Conservation (phyloP, 2,888 invertebrate genomes). For the Pollenia angustigena region DNA sequence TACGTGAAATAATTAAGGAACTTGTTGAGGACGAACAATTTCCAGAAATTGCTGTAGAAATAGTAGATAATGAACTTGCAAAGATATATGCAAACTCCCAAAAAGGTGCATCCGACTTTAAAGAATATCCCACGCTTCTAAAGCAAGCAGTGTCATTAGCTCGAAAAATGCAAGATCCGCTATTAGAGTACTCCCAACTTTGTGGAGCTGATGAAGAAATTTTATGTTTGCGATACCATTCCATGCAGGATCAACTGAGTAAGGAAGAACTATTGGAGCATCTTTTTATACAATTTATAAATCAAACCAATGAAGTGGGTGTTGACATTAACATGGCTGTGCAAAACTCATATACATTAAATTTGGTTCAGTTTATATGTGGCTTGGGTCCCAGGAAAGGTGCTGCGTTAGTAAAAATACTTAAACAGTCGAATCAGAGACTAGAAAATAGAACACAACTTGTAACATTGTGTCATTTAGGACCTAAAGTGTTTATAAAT, state of each 20-base stretch:
- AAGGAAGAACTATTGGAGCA: slow-evolving; percentile 95
- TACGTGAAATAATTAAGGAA: slow-evolving; percentile 89
- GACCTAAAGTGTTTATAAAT: slow-evolving; percentile 99
- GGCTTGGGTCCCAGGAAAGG: slow-evolving; percentile 98
- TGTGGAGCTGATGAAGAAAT: slow-evolving; percentile 99
- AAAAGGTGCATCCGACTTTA: slow-evolving; percentile 92
- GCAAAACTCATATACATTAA: slow-evolving; percentile 93
- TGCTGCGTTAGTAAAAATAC: slow-evolving; percentile 91
- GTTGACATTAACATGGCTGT: slow-evolving; percentile 98
- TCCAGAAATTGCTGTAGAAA: slow-evolving; percentile 93
- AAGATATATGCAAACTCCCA: slow-evolving; percentile 96
- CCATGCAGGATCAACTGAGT: slow-evolving; percentile 91
- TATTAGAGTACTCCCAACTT: slow-evolving; percentile 97
- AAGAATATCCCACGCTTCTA: slow-evolving; percentile 95
- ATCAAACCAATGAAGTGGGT: slow-evolving; percentile 98
- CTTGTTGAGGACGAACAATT: slow-evolving; percentile 94
- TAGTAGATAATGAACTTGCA: slow-evolving; percentile 96
- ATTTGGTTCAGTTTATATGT: slow-evolving; percentile 97
- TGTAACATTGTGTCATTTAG: slow-evolving; percentile 98
- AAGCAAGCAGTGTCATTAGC: slow-evolving; percentile 97
- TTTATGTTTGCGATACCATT: slow-evolving; percentile 95
- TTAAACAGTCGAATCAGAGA: slow-evolving; percentile 96
- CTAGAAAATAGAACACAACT: slow-evolving; percentile 97
- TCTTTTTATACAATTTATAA: slow-evolving; percentile 95
- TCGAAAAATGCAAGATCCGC: slow-evolving; percentile 96